Percentiles rank a stretch among this genome's conserved stretches.
Evolutionary conservation across 2,797 vertebrate species (phyloP).

Genomic region (Peromyscus attwateri): DNA sequence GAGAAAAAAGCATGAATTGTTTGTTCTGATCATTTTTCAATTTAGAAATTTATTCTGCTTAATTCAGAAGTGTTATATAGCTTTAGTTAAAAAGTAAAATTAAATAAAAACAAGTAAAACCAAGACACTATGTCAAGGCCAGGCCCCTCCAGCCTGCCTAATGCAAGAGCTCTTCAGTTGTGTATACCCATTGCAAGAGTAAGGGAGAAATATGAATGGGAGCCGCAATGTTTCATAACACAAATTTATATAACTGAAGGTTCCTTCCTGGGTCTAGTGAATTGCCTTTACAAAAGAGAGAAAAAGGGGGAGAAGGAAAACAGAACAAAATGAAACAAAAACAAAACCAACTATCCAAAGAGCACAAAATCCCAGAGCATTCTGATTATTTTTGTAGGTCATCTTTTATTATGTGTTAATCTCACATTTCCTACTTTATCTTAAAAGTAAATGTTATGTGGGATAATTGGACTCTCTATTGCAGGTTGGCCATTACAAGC

Average conservation of each 20-base stretch:
- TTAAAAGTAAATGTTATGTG: background rate
- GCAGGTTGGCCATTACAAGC: background rate
- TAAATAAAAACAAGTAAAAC: slow-evolving; percentile 90
- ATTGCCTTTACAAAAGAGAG: slow-evolving; percentile 84
- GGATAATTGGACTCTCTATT: background rate
- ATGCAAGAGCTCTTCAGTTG: slow-evolving; percentile 88
- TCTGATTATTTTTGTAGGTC: background rate
- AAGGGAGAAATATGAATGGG: slow-evolving; percentile 87
- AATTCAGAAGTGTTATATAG: slow-evolving; percentile 93
- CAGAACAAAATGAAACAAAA: background rate
- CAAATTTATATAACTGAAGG: slow-evolving; percentile 86
- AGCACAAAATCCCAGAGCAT: background rate
- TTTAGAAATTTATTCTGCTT: slow-evolving; percentile 92
- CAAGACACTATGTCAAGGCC: slow-evolving; percentile 94
- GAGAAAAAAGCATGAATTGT: background rate
- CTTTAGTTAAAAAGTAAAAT: slow-evolving; percentile 90
- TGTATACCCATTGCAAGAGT: slow-evolving; percentile 86
- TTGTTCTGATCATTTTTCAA: slow-evolving; percentile 84
- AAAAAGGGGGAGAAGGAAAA: background rate
- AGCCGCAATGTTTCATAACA: slow-evolving; percentile 87
- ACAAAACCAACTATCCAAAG: too few species aligned
- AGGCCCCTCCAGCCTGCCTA: slow-evolving; percentile 90
- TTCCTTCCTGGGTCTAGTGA: slow-evolving; percentile 86
- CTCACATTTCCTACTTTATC: slow-evolving; percentile 3
- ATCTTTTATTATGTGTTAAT: slow-evolving; percentile 7